Base-by-base conservation (phyloP, 2,888 invertebrate species). In the Amphipyra tragopoginis region DNA sequence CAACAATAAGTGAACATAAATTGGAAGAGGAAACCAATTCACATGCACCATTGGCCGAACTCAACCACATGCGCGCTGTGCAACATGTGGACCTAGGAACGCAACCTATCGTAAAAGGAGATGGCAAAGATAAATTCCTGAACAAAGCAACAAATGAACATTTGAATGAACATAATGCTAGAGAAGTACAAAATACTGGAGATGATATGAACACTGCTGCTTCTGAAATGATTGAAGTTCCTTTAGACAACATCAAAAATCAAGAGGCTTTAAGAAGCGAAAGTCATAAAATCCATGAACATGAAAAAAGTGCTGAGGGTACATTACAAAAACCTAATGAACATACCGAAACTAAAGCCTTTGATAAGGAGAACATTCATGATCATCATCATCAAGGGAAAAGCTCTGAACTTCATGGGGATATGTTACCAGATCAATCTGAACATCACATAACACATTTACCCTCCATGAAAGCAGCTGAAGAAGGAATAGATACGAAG, bases 191-290 rank as follows among this genome's bases (percentile, higher is more conserved):
- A 15, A 21, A 48, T 26, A n/a, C 7, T 44, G 65, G 75, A 47
- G 72, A 77, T 15, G 83, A 83, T 51, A 82, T 84, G 79, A 54
- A 65, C 0, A 57, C 70, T 34, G 77, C 82, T 40, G 77, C 83
- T 52, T 83, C 84, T 38, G 78, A 79, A 56, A 63, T 74, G 29
- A 72, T 80, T 53, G 70, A 81, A 69, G 54, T 77, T 40, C 77
- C 77, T 63, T 44, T 75, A 36, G 68, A 76, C 44, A 54, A 72
- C n/a, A 51, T 75, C 13, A 63, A 65, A 45, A 65, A 47, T 13
- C 45, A 66, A 38, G 66, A 62, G 11, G 48, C 65, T 48, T 58
- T 76, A 26, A 74, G 13, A 33, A 80, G 70, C 14, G 74, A 79
- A 15, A 62, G 59, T 39, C 65, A 70, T 5, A 44, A 75, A 56